Percentiles rank a stretch among this genome's conserved stretches.
phyloP scores from a whole-genome alignment of 2,113 vertebrate genomes.

The Prietella phreatophila region DNA sequence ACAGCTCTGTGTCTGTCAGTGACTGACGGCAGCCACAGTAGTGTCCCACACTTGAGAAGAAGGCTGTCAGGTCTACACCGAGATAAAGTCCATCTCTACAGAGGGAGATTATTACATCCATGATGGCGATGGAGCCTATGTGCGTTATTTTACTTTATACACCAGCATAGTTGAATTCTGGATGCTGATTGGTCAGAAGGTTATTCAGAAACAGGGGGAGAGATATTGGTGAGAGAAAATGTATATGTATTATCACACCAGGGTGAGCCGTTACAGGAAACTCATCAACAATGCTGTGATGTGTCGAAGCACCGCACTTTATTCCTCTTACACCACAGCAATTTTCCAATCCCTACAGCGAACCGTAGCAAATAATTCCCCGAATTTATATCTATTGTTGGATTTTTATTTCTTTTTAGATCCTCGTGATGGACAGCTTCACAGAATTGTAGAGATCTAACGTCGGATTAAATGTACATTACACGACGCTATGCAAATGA shows the following conservation, averaged over 20 bases:
- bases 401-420: not conserved
- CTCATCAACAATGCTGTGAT: not conserved
- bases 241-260: not conserved
- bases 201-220: not conserved
- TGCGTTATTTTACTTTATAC: not conserved
- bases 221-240: too few species aligned
- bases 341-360: not conserved
- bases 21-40: too few species aligned
- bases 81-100: too few species aligned
- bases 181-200: not conserved
- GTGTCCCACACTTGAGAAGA: too few species aligned
- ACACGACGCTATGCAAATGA: not conserved
- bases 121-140: too few species aligned
- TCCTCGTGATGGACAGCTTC: not conserved
- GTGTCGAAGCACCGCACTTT: too few species aligned
- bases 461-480: not conserved
- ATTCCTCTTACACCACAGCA: not conserved
- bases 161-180: not conserved
- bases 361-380: not conserved
- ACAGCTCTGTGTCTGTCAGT: too few species aligned
- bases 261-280: not conserved
- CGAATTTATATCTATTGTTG: not conserved
- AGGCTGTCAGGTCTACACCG: too few species aligned
- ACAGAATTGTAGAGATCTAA: not conserved
- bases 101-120: too few species aligned